A percentile compares a stretch with the other conserved stretches of the same genome.
These are phyloP conservation scores for Oceanodroma tethys DNA, from an alignment of 2,113 vertebrate species.

Conservation along the genomic window DNA sequence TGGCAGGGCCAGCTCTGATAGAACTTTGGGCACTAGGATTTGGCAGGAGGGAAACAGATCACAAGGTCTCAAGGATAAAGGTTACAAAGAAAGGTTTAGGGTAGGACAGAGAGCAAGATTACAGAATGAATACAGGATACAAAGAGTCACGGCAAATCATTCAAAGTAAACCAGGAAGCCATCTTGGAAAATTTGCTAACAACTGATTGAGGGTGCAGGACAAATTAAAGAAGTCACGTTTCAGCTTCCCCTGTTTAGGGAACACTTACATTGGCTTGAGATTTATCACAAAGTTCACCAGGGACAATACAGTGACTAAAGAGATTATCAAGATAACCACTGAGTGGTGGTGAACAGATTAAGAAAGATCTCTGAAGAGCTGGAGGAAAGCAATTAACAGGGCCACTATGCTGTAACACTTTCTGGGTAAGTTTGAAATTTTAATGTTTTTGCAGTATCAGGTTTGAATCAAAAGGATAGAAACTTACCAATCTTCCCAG, in stretches of 20 bases:
- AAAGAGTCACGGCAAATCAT: not conserved
- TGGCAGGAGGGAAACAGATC: not conserved
- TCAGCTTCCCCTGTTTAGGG: not conserved
- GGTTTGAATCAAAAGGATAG: not conserved
- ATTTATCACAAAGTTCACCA: not conserved
- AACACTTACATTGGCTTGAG: not conserved
- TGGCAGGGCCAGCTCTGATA: not conserved
- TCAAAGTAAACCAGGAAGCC: not conserved
- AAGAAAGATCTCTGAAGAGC: not conserved
- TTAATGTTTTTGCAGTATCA: not conserved
- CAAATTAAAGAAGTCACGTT: not conserved
- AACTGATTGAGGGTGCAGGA: not conserved
- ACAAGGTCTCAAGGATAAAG: not conserved
- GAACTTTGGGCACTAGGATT: not conserved
- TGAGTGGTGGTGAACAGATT: not conserved
- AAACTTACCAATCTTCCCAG: constrained; percentile 97
- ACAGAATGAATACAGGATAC: not conserved
- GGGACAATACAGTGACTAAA: not conserved
- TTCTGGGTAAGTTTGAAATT: not conserved
- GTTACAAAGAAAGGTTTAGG: not conserved
- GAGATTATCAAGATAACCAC: not conserved
- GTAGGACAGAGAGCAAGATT: not conserved
- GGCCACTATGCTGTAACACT: not conserved
- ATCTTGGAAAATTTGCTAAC: not conserved
- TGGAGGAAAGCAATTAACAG: not conserved